Evolutionary conservation across 1,140 invertebrate species (phyloP), one percentile per base, ranked within the genome.

Genomic region (Neotoxoptera formosana): DNA sequence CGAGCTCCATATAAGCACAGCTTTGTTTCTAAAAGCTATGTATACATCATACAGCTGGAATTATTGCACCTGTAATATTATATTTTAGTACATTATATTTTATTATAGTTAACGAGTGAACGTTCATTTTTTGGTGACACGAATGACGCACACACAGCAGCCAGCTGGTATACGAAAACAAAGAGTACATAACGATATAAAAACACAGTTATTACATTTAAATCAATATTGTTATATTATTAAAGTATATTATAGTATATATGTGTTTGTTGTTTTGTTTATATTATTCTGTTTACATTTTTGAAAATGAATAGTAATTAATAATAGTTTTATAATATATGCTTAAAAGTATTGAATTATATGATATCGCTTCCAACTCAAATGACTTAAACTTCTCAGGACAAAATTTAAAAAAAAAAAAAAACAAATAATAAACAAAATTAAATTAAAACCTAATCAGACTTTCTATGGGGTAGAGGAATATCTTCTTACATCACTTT

Each of bases 381-480:
- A 91, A 93, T 45, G 17, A 48, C 41, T 47, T 93, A 7, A 93
- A 84, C 9, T 45, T 47, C 41, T 48, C 34, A 93, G 51, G 67
- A 83, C 20, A 67, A 30, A 67, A 67, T 67, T 67, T 67, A 67
- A 67, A 67, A 67, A 67, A n/a, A 67, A 67, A 30, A 90, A 86
- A 93, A 45, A 92, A n/a, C n/a, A n/a, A 93, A 93, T 67, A 93
- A 94, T 93, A 94, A 86, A 94, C 93, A 86, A 94, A 93, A 93
- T 93, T 48, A 92, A 86, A 94, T 93, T 91, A 94, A 94, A 93
- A 84, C 25, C 81, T 86, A 94, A 91, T 87, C 90, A 93, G 93
- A 93, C 81, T 89, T 89, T 89, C 93, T 93, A 93, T 93, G 41
- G 91, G 91, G 81, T 93, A 86, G 47, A 93, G 91, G 90, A 93